Evolutionary conservation across 2,797 vertebrate genomes (phyloP).

Genomic region (Heliangelus exortis): DNA sequence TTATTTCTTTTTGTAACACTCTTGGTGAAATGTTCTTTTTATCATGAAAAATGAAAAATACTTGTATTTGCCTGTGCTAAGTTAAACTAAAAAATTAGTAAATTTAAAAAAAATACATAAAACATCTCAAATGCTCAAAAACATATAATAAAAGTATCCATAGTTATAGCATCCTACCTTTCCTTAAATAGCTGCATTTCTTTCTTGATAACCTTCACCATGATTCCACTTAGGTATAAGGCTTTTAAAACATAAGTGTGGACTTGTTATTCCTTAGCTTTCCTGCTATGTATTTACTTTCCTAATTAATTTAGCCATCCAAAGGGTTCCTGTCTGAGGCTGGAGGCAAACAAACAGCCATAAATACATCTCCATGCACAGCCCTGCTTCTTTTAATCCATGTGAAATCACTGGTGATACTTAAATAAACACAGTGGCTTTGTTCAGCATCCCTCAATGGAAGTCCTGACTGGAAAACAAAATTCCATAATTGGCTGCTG

Average conservation of each 20-base stretch:
- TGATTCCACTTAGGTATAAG: neutral
- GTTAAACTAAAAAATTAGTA: neutral
- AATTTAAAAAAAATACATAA: neutral
- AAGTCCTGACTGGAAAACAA: neutral
- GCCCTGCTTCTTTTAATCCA: constrained; percentile 8
- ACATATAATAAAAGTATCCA: neutral
- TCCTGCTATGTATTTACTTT: constrained; percentile 19
- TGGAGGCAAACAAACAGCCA: neutral
- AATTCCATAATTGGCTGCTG: neutral
- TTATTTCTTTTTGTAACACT: neutral
- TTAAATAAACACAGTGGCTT: constrained; percentile 1
- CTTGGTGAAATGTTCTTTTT: neutral
- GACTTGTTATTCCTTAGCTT: neutral
- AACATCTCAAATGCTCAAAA: neutral
- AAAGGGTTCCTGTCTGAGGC: neutral
- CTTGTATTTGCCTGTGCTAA: neutral
- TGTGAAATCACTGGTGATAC: constrained; percentile 20
- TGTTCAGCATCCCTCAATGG: neutral
- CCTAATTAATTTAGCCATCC: constrained; percentile 38
- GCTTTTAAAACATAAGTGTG: neutral
- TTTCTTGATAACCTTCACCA: neutral
- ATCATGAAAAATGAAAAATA: neutral
- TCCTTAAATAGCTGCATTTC: neutral
- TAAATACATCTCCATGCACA: neutral
- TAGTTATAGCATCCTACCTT: neutral